These are phyloP conservation scores for Alviniconcha marisindica DNA, from an alignment of 1,140 invertebrate genomes.

Conservation along the genomic window DNA sequence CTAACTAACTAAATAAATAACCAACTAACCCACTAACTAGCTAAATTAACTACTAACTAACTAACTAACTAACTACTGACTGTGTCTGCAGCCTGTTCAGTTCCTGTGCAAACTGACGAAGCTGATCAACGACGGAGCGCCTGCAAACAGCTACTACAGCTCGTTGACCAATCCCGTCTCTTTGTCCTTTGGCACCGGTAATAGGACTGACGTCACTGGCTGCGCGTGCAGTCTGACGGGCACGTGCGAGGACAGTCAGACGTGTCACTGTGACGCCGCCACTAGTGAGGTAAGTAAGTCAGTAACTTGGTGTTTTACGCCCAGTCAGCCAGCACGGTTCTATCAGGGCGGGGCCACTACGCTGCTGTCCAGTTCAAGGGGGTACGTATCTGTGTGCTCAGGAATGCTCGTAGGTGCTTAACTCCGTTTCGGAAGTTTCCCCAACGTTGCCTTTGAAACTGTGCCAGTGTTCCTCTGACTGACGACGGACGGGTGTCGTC, in stretches of 20 bases:
- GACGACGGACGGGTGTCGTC: background rate
- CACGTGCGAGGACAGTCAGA: slow-evolving; percentile 48
- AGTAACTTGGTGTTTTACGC: no score
- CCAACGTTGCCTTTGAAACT: no score
- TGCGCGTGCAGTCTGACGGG: slow-evolving; percentile 55
- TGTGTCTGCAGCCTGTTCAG: slow-evolving; percentile 20
- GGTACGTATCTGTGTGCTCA: background rate
- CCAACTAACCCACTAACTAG: no score
- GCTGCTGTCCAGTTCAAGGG: background rate
- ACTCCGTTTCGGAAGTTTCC: no score
- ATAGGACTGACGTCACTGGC: slow-evolving; percentile 40
- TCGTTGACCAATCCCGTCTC: slow-evolving; percentile 40
- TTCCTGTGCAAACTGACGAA: slow-evolving; percentile 54
- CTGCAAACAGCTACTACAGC: slow-evolving; percentile 48
- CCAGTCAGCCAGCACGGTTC: no score
- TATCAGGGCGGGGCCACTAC: no score
- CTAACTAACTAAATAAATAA: no score
- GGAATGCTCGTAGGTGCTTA: no score
- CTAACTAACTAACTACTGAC: no score
- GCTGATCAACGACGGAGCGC: slow-evolving; percentile 39
- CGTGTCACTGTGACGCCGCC: slow-evolving; percentile 57
- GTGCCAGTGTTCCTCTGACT: no score
- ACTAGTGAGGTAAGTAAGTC: background rate
- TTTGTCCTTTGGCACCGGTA: slow-evolving; percentile 50
- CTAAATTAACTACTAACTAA: no score